Conservation (phyloP, 2,113 vertebrate species). For the Leptodactylus fuscus region DNA sequence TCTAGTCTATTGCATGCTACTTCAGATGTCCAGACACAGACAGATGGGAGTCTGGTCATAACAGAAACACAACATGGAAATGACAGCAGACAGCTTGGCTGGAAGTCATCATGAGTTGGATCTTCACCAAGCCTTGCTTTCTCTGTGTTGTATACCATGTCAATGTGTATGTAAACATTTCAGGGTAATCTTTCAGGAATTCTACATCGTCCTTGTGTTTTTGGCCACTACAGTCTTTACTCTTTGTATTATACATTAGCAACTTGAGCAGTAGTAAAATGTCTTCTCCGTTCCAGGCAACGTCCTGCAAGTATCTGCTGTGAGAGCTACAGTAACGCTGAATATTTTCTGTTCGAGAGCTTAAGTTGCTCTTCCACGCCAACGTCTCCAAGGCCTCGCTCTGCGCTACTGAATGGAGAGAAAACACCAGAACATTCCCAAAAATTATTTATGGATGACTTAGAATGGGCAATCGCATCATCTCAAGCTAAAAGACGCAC, state of each 20-base stretch:
- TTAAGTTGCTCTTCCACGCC: conserved; percentile 66
- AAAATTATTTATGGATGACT: conserved; percentile 58
- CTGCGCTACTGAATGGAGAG: conserved; percentile 70
- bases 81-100: not conserved
- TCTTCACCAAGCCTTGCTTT: not conserved
- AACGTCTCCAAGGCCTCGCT: fast-evolving
- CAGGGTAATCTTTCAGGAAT: too few species aligned
- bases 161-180: not conserved
- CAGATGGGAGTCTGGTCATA: not conserved
- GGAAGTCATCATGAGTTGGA: not conserved
- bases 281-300: conserved; percentile 62
- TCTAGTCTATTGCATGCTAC: not conserved
- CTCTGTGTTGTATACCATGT: not conserved
- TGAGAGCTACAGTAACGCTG: conserved; percentile 85
- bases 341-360: conserved; percentile 87
- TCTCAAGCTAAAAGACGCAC: not conserved
- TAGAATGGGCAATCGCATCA: fast-evolving
- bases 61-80: not conserved
- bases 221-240: too few species aligned
- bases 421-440: conserved; percentile 67
- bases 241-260: not conserved
- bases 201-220: too few species aligned
- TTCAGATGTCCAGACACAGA: too few species aligned
- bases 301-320: conserved; percentile 68
- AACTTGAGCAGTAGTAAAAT: not conserved